Conservation (phyloP, 64 coral and sea anemone species). For the Hydrozoanthus tunicans region DNA sequence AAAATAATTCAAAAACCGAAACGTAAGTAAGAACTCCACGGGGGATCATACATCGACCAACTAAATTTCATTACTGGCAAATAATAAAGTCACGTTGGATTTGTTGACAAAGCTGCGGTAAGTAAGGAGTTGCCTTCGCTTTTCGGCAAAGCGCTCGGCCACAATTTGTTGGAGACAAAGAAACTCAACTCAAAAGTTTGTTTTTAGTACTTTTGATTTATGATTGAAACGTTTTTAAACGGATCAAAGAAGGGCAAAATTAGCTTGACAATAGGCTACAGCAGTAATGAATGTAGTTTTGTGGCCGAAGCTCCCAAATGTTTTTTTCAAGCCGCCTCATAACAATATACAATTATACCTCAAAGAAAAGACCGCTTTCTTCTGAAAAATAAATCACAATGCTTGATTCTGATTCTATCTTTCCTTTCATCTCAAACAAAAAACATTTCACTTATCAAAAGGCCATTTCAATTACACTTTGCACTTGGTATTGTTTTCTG, state of each 20-base stretch:
- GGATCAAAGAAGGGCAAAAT: not conserved
- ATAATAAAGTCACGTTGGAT: not conserved
- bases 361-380: not conserved
- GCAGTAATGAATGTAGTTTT: not conserved
- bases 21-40: not conserved
- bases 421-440: not conserved
- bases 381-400: not conserved
- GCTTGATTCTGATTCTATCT: not conserved
- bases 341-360: too few relatives aligned
- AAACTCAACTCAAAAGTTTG: not conserved
- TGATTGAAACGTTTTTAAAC: not conserved
- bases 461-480: not conserved
- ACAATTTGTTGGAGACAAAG: not conserved
- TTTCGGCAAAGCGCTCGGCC: not conserved
- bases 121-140: not conserved
- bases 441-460: not conserved
- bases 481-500: not conserved
- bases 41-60: not conserved
- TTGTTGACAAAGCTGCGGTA: constrained; percentile 19
- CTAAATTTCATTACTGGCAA: constrained; percentile 26
- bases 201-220: not conserved
- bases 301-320: too few relatives aligned
- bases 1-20: too few relatives aligned
- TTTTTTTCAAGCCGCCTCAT: too few relatives aligned
- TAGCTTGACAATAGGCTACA: not conserved